Conservation (phyloP, 2,113 vertebrate genomes). For the Apaloderma vittatum region DNA sequence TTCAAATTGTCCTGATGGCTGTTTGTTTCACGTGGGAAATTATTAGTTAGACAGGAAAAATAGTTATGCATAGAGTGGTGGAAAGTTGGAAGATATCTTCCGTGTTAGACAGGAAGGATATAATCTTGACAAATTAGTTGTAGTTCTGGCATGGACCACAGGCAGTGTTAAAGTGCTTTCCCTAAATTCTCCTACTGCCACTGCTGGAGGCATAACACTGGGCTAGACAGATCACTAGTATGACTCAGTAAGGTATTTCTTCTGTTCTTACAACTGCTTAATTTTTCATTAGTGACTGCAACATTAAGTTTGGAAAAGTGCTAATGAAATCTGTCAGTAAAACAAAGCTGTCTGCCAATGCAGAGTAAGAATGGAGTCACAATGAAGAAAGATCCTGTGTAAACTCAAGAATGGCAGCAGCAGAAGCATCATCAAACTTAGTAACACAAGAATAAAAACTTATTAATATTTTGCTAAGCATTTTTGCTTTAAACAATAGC, state of each 20-base stretch:
- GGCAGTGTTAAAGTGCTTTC: accelerated
- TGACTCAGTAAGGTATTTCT: not conserved
- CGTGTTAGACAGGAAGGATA: not conserved
- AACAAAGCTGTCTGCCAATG: not conserved
- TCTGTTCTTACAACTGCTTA: not conserved
- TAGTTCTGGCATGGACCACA: not conserved
- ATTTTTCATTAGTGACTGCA: not conserved
- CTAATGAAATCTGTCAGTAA: not conserved
- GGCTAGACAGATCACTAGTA: not conserved
- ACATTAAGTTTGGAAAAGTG: not conserved
- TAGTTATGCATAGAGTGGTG: not conserved
- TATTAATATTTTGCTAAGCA: not conserved
- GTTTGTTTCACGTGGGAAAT: not conserved
- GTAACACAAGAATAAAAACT: not conserved
- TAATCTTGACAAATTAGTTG: not conserved
- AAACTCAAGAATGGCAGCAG: not conserved
- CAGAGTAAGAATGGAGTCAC: not conserved
- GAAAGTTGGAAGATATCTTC: not conserved
- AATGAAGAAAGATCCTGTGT: not conserved
- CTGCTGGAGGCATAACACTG: not conserved
- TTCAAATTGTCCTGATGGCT: not conserved
- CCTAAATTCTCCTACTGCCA: not conserved
- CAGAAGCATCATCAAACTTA: not conserved
- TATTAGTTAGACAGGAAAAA: not conserved
- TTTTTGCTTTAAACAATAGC: not conserved